Base-by-base conservation (phyloP, 2,113 vertebrate species). In the Triplophysa rosa region DNA sequence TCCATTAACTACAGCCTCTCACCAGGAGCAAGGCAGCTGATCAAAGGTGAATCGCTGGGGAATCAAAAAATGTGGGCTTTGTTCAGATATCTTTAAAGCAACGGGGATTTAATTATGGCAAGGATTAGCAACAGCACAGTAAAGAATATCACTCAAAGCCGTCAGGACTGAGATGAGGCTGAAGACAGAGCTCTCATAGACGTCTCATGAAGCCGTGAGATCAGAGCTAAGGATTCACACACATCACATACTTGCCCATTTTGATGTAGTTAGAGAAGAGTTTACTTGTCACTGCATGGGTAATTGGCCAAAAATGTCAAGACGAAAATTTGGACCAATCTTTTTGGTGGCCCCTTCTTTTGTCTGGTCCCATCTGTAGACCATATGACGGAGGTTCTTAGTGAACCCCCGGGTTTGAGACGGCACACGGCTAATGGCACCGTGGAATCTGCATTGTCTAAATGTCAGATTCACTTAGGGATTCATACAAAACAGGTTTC, bases 11-110 rank as follows among this genome's bases (percentile, higher is more conserved):
- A 62, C 52, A 33, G 66, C 54, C 66, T 71, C 75, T 77, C 69
- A 17, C 71, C 67, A 70, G 63, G 84, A 80, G 29, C 42, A 24
- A 82, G 78, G 76, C 68, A 47, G 24, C 49, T 83, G 83, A 85
- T 86, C 83, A 87, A 83, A 86, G 83, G 49, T 84, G 67, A 45
- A 73, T 70, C 63, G 63, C 79, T 63, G 42, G 76, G 74, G 77
- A 79, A 81, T 72, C 64, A 80, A 59, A 87, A 84, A 87, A 67
- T 75, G 79, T 59, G 65, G 76, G 75, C 66, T 83, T 84, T 83
- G 61, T 80, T 68, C 67, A 61, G 61, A 80, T 85, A 85, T 82
- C 81, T 67, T 69, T 78, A 81, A 86, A 76, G 75, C 82, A 81
- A 75, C 45, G 54, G 72, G 69, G 64, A 75, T 79, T 83, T 75